Conservation (phyloP, 2,797 vertebrate species). For the Vipera ursinii region DNA sequence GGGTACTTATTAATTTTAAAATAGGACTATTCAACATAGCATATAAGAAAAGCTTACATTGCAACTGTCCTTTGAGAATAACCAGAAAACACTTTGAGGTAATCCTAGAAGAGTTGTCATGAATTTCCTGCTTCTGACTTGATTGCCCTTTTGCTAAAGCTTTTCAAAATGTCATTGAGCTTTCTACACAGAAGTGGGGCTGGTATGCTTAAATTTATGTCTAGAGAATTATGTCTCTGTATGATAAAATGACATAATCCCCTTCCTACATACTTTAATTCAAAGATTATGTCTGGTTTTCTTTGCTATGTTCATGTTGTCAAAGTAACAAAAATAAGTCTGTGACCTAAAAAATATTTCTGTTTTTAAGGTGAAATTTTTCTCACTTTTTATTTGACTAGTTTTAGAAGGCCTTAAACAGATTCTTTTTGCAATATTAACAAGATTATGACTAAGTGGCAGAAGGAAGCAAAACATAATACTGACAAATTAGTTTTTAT, state of each 20-base stretch:
- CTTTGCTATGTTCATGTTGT: not conserved
- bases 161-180: not conserved
- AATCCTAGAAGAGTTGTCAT: not conserved
- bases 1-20: not conserved
- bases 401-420: not conserved
- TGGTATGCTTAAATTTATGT: not conserved
- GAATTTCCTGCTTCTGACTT: not conserved
- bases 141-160: not conserved
- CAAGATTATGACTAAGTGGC: not conserved
- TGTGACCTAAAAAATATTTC: not conserved
- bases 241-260: slow-evolving; percentile 8
- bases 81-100: not conserved
- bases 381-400: not conserved
- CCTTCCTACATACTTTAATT: not conserved
- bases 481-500: not conserved
- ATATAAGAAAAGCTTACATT: not conserved
- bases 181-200: not conserved
- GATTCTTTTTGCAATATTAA: not conserved
- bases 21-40: not conserved
- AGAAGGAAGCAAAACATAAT: not conserved
- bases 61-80: not conserved
- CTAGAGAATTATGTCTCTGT: not conserved
- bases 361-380: not conserved
- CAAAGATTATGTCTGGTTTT: not conserved
- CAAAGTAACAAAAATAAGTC: not conserved